A percentile compares a stretch with the other conserved stretches of the same genome.
Conservation (phyloP, 1,140 invertebrate species). For the Fragariocoptes setiger region DNA sequence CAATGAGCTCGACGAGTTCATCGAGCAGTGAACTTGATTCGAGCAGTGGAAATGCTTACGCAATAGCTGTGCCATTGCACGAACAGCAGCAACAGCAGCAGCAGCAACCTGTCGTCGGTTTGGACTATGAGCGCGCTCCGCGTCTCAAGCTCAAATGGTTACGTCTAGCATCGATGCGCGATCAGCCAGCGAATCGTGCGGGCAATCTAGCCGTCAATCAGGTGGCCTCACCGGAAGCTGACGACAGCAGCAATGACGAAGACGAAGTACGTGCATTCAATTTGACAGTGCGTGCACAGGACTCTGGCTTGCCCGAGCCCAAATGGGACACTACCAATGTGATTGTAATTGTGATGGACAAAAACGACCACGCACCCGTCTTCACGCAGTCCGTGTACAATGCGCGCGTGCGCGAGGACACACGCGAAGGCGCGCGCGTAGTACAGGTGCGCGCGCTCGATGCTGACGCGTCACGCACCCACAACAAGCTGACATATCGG, state of each 20-base stretch:
- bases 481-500: conserved; percentile 52
- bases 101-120: not conserved
- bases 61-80: not conserved
- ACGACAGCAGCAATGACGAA: too few relatives aligned
- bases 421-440: conserved; percentile 37
- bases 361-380: conserved; percentile 48
- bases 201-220: too few relatives aligned
- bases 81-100: not conserved
- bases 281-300: conserved; percentile 39
- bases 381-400: conserved; percentile 42
- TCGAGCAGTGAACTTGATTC: not conserved
- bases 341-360: conserved; percentile 33
- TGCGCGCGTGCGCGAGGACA: conserved; percentile 41
- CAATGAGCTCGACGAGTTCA: too few relatives aligned
- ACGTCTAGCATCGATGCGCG: too few relatives aligned
- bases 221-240: too few relatives aligned
- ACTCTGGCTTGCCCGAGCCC: conserved; percentile 27
- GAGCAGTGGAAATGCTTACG: not conserved
- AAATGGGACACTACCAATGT: conserved; percentile 26
- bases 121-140: not conserved
- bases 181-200: too few relatives aligned
- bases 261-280: conserved; percentile 32
- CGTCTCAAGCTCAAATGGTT: too few relatives aligned
- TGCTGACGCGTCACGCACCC: conserved; percentile 46
- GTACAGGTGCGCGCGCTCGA: conserved; percentile 42